phyloP scores from a whole-genome alignment of 2,797 vertebrate genomes.

The Botia almorhae region DNA sequence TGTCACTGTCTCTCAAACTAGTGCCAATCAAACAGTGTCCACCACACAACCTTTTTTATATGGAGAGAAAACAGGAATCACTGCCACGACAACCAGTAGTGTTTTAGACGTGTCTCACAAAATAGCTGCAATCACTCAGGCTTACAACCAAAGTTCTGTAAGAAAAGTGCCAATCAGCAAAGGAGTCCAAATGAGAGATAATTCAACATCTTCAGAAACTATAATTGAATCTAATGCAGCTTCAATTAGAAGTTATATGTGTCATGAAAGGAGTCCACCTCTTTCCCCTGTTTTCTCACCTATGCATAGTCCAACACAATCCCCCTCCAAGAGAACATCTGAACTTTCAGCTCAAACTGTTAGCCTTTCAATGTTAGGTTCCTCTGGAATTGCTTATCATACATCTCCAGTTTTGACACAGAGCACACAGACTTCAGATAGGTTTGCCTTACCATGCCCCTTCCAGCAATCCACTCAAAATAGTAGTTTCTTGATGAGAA shows the following conservation, averaged over 20 bases:
- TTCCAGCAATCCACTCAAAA: constrained; percentile 91
- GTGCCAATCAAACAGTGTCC: constrained; percentile 75
- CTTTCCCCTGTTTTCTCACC: constrained; percentile 89
- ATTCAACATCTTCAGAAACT: constrained; percentile 75
- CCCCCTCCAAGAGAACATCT: constrained; percentile 82
- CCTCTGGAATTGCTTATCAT: constrained; percentile 66
- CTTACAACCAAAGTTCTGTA: constrained; percentile 80
- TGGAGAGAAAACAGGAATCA: constrained; percentile 69
- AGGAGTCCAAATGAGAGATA: constrained; percentile 75
- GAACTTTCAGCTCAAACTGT: constrained; percentile 95
- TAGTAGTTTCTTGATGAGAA: constrained; percentile 82
- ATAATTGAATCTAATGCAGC: constrained; percentile 71
- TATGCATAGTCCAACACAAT: constrained; percentile 85
- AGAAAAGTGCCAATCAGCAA: constrained; percentile 75
- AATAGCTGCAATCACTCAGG: constrained; percentile 85
- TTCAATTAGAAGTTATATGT: constrained; percentile 82
- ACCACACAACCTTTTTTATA: constrained; percentile 75
- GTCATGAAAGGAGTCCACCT: constrained; percentile 89
- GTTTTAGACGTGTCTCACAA: constrained; percentile 80
- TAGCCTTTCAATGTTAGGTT: constrained; percentile 73
- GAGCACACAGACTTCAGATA: constrained; percentile 89
- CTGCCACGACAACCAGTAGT: constrained; percentile 73
- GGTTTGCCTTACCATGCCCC: constrained; percentile 79
- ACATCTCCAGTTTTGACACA: constrained; percentile 87
- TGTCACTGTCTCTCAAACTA: constrained; percentile 77